These are phyloP conservation scores for Nasonia vitripennis DNA, from an alignment of 1,140 invertebrate species.

Conservation along the genomic window DNA sequence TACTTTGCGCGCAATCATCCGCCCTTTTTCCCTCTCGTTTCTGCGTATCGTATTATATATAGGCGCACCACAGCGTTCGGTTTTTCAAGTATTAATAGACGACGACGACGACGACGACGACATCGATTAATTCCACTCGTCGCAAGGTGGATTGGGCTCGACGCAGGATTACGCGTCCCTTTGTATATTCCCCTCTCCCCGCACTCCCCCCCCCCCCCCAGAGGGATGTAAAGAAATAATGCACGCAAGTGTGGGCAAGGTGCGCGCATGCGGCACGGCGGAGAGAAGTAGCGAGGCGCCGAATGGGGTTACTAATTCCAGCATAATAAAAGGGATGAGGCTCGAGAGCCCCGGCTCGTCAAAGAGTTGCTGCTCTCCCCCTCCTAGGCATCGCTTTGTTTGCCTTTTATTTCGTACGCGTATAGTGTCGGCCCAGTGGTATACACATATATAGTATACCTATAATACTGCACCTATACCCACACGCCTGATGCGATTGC, in stretches of 20 bases:
- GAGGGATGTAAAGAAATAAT: constrained; percentile 3
- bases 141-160: neutral
- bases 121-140: neutral
- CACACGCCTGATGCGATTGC: neutral
- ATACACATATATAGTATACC: neutral
- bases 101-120: no score
- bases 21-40: neutral
- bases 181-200: neutral
- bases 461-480: neutral
- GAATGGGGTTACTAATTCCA: constrained; percentile 74
- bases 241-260: neutral
- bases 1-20: neutral
- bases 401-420: constrained; percentile 65
- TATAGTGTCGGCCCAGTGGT: no score
- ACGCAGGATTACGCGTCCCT: neutral
- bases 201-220: neutral
- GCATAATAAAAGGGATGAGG: constrained; percentile 74
- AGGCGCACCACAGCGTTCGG: no score
- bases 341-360: constrained; percentile 62
- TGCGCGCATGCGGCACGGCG: neutral
- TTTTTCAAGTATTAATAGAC: neutral
- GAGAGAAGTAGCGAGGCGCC: constrained; percentile 48
- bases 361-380: constrained; percentile 53
- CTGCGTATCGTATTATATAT: no score
- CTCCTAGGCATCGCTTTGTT: constrained; percentile 59